phyloP scores from a whole-genome alignment of 2,888 invertebrate genomes.

The Callosobruchus maculatus region DNA sequence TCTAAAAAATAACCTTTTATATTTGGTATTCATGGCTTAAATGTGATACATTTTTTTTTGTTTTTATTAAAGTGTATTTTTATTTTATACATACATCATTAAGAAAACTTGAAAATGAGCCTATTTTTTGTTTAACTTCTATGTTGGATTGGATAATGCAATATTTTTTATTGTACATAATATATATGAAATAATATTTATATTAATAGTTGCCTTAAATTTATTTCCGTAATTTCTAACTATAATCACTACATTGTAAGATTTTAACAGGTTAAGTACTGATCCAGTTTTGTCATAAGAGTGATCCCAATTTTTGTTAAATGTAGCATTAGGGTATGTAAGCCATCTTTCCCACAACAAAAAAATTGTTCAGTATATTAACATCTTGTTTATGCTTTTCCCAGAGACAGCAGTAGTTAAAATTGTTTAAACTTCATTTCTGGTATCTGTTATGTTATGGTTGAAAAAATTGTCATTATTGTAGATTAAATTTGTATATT shows the following conservation, averaged over 20 bases:
- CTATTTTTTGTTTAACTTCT: conserved; percentile 1
- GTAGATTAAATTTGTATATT: not conserved
- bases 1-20: conserved; percentile 5
- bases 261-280: not conserved
- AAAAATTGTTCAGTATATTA: not conserved
- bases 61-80: not conserved
- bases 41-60: conserved; percentile 19
- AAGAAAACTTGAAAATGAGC: conserved; percentile 4
- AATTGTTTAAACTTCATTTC: not conserved
- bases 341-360: not conserved
- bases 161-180: conserved; percentile 23
- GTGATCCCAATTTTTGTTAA: not conserved
- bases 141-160: conserved; percentile 16
- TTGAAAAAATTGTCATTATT: not conserved
- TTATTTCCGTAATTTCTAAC: conserved; percentile 16
- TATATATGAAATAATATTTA: conserved; percentile 19
- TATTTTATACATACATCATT: not conserved
- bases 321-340: not conserved
- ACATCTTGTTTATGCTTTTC: not conserved
- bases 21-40: conserved; percentile 6
- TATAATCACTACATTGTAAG: not conserved
- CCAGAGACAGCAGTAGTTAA: not conserved
- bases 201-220: conserved; percentile 24
- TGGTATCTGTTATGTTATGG: not conserved
- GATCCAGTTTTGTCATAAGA: not conserved